Percentiles rank a stretch among this genome's conserved stretches.
phyloP scores from a whole-genome alignment of 2,113 vertebrate genomes.

The Bubalus kerabau region DNA sequence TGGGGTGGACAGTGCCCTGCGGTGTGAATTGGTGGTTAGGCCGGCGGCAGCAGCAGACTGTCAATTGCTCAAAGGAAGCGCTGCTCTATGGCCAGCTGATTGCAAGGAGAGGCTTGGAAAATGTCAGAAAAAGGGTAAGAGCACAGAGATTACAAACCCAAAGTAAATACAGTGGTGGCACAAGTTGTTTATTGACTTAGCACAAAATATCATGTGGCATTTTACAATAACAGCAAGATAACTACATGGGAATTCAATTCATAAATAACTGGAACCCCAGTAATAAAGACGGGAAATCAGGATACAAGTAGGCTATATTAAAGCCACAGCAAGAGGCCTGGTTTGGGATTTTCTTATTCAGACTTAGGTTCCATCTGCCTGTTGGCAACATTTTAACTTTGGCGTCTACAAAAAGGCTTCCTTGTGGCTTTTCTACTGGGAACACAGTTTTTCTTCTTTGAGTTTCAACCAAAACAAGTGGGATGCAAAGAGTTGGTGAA shows the following conservation, averaged over 20 bases:
- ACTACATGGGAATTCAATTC: slow-evolving; percentile 58
- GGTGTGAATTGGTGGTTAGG: slow-evolving; percentile 52
- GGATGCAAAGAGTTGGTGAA: neutral
- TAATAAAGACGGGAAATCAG: slow-evolving; percentile 34
- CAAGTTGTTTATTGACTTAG: slow-evolving; percentile 59
- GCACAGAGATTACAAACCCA: slow-evolving; percentile 46
- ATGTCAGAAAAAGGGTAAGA: slow-evolving; percentile 67
- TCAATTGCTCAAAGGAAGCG: slow-evolving; percentile 24
- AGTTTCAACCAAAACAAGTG: slow-evolving; percentile 12
- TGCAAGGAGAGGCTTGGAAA: slow-evolving; percentile 48
- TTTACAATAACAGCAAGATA: slow-evolving; percentile 63
- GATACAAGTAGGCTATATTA: slow-evolving; percentile 14
- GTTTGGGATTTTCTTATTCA: slow-evolving; percentile 33
- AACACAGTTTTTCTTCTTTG: slow-evolving; percentile 21
- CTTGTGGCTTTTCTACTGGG: neutral
- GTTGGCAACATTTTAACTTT: slow-evolving; percentile 42
- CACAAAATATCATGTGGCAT: slow-evolving; percentile 55
- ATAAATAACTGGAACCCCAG: slow-evolving; percentile 46
- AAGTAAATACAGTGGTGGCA: slow-evolving; percentile 59
- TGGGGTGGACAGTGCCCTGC: neutral
- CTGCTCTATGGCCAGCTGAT: slow-evolving; percentile 7
- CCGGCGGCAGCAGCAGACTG: neutral
- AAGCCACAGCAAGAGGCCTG: slow-evolving; percentile 28
- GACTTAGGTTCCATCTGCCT: slow-evolving; percentile 16
- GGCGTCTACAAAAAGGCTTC: neutral